Evolutionary conservation across 2,888 invertebrate genomes (phyloP).

Genomic region (Frankliniella fusca): DNA sequence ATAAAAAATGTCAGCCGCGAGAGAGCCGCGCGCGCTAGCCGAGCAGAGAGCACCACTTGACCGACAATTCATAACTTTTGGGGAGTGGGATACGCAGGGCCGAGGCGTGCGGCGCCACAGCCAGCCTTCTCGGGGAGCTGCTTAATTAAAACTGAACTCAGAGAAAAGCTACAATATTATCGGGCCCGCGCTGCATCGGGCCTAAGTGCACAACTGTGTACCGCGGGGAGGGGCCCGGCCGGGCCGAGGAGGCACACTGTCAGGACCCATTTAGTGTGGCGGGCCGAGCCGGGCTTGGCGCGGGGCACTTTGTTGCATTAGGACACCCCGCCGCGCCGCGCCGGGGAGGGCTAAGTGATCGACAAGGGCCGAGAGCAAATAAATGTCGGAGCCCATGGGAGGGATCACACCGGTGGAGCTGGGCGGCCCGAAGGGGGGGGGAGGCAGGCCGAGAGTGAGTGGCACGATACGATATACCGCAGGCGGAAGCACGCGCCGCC

Average conservation of each 20-base stretch:
- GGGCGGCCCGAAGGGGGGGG: too few relatives aligned
- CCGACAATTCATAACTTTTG: slow-evolving; percentile 11
- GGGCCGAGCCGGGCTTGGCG: background rate
- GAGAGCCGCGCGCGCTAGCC: background rate
- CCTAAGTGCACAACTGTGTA: too few relatives aligned
- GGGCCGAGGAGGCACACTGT: background rate
- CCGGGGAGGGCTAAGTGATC: too few relatives aligned
- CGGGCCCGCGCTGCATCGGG: background rate
- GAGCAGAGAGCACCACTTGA: background rate
- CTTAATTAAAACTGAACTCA: background rate
- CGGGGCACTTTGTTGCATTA: background rate
- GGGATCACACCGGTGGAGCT: too few relatives aligned
- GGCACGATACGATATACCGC: too few relatives aligned
- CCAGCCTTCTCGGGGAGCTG: background rate
- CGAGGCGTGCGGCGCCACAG: too few relatives aligned
- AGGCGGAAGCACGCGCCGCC: background rate
- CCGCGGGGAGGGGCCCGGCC: background rate
- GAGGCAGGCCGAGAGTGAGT: too few relatives aligned
- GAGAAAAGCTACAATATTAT: background rate
- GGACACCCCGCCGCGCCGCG: background rate
- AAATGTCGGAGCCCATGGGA: too few relatives aligned
- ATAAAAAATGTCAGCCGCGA: too few relatives aligned
- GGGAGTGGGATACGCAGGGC: background rate
- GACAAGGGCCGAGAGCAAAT: too few relatives aligned
- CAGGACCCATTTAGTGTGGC: background rate